phyloP scores from a whole-genome alignment of 2,113 vertebrate species.

The Prinia subflava region DNA sequence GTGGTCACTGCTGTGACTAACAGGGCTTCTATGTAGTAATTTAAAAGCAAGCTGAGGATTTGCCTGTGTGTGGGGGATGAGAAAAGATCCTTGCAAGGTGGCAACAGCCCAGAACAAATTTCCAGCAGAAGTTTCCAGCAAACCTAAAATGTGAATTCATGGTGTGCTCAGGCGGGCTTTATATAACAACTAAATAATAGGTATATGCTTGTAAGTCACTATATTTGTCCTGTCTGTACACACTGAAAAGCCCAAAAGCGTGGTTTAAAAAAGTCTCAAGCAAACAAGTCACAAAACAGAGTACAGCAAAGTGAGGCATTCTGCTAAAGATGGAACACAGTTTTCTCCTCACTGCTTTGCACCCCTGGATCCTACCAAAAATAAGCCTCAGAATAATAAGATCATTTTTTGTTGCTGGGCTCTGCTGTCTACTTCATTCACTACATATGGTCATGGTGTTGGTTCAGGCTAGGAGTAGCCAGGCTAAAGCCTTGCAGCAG shows the following conservation, averaged over 20 bases:
- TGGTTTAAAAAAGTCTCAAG: conserved; percentile 33
- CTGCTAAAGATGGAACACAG: conserved; percentile 19
- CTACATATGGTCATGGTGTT: neutral
- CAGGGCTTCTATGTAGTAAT: neutral
- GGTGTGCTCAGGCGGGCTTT: conserved; percentile 27
- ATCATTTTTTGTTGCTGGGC: neutral
- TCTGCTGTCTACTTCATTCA: neutral
- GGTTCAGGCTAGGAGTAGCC: neutral
- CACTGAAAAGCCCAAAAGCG: neutral
- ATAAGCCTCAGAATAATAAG: neutral
- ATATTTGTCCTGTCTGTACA: conserved; percentile 42
- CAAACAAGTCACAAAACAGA: neutral
- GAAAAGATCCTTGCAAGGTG: neutral
- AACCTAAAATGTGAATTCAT: conserved; percentile 37
- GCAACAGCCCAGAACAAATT: conserved; percentile 5
- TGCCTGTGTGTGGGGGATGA: neutral
- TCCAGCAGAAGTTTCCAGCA: conserved; percentile 41
- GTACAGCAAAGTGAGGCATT: neutral
- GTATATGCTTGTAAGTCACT: conserved; percentile 14
- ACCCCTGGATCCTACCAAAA: neutral
- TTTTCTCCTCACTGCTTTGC: neutral
- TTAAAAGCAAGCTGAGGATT: neutral
- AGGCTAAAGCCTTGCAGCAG: neutral
- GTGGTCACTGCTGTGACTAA: conserved; percentile 22
- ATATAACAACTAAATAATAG: conserved; percentile 70